Evolutionary conservation across 2,797 vertebrate species (phyloP), one percentile per base, ranked within the genome.

Genomic region (Hydrophis major): DNA sequence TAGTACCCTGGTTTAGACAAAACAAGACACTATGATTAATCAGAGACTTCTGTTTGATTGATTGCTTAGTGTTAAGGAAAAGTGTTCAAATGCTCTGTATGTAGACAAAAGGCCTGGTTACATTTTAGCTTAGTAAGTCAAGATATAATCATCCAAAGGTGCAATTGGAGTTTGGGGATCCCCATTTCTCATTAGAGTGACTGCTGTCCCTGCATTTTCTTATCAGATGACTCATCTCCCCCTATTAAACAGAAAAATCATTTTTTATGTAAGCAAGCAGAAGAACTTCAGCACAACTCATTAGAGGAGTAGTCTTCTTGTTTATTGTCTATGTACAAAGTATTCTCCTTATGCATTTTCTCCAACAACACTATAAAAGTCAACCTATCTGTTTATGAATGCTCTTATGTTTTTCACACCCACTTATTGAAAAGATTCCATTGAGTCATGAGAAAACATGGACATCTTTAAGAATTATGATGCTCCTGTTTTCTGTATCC

Each of bases 381-480:
- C 18, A 2, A 7, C 0, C 0, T 28, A 86, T 53, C 50, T 28
- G 27, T 2, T 94, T 90, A 60, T 27, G 47, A 6, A 61, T 90
- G 56, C 88, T 27, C n/a, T 78, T 42, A 32, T n/a, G 0, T 69
- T 93, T 94, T 90, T 88, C 50, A 2, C 42, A 92, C 91, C 91
- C 53, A 90, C 42, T 91, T 92, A 61, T 83, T 92, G 63, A 59
- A 87, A 63, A 50, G 28, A 93, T 16, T 57, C 57, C 91, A 87
- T 1, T 0, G 61, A 61, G 42, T 83, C 87, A 27, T 3, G 60
- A 86, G 56, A 94, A 37, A 83, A 66, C 57, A 88, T 27, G 83
- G 92, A 86, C 63, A 69, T 94, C 0, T 94, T 28, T 86, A 93
- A 8, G 87, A 95, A 94, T 60, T 90, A 94, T 88, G 63, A 83